A percentile compares a stretch with the other conserved stretches of the same genome.
Conservation (phyloP, 1,140 invertebrate genomes). For the Drepana arcuata region DNA sequence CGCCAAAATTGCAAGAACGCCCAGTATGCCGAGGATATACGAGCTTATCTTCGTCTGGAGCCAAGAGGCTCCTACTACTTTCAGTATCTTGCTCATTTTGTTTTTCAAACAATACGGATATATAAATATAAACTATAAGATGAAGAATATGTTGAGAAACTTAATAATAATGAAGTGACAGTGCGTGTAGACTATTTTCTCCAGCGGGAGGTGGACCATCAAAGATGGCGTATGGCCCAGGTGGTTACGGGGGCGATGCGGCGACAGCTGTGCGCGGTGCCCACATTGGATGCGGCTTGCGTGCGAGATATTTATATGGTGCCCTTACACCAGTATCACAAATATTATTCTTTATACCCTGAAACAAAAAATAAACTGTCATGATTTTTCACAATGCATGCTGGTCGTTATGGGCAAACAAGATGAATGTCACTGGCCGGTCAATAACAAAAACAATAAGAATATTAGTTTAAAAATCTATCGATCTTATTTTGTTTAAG, state of each 20-base stretch:
- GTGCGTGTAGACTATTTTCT: constrained; percentile 60
- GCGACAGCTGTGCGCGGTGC: constrained; percentile 24
- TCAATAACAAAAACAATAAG: no score
- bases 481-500: no score
- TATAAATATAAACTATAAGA: constrained; percentile 55
- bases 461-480: no score
- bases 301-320: constrained; percentile 22
- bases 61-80: constrained; percentile 85
- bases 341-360: constrained; percentile 43
- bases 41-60: constrained; percentile 81
- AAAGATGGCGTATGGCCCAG: constrained; percentile 27
- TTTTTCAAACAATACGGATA: constrained; percentile 18
- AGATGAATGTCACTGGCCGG: no score
- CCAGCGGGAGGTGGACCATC: constrained; percentile 56
- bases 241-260: constrained; percentile 33
- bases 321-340: constrained; percentile 29
- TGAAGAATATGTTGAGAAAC: constrained; percentile 67
- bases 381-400: no score
- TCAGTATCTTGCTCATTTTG: constrained; percentile 75
- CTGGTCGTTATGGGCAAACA: no score
- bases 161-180: constrained; percentile 73
- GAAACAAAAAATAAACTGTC: constrained; percentile 39
- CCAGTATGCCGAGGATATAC: constrained; percentile 78
- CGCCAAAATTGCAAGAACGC: constrained; percentile 77
- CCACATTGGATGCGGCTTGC: constrained; percentile 34